Conservation (phyloP, 1,140 invertebrate species). For the Aphaenogaster ashmeadi region DNA sequence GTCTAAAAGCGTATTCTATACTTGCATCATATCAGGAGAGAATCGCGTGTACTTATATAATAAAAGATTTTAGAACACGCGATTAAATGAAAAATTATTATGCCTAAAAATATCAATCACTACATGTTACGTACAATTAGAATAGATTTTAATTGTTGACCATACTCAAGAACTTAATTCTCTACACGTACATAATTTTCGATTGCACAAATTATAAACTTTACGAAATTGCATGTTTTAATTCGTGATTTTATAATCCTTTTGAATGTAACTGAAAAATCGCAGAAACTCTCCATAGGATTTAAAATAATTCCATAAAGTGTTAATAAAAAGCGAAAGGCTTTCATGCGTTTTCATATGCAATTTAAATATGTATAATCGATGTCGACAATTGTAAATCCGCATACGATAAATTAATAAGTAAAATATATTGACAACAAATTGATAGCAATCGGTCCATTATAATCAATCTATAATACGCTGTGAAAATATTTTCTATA, state of each 20-base stretch:
- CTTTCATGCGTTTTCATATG: slow-evolving; percentile 14
- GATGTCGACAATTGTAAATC: slow-evolving; percentile 13
- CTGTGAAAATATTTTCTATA: slow-evolving; percentile 15
- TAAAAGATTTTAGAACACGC: neutral
- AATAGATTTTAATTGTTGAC: neutral
- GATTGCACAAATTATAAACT: neutral
- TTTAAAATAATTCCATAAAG: slow-evolving; percentile 20
- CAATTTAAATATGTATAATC: slow-evolving; percentile 28
- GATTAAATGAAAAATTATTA: neutral
- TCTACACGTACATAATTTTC: neutral
- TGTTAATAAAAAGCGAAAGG: slow-evolving; percentile 4
- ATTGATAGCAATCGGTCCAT: slow-evolving; percentile 12
- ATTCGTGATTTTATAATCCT: neutral
- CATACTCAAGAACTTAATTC: neutral
- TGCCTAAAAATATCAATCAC: neutral
- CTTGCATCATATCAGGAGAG: neutral
- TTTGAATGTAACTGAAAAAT: neutral
- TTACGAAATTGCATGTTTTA: slow-evolving; percentile 7
- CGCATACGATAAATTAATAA: slow-evolving; percentile 2
- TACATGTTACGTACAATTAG: neutral
- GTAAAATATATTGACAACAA: neutral
- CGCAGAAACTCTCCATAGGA: neutral
- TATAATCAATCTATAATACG: slow-evolving; percentile 14
- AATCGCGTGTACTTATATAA: neutral
- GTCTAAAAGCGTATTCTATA: neutral